These are phyloP conservation scores for Glossophaga mutica DNA, from an alignment of 2,797 vertebrate species.

Conservation along the genomic window DNA sequence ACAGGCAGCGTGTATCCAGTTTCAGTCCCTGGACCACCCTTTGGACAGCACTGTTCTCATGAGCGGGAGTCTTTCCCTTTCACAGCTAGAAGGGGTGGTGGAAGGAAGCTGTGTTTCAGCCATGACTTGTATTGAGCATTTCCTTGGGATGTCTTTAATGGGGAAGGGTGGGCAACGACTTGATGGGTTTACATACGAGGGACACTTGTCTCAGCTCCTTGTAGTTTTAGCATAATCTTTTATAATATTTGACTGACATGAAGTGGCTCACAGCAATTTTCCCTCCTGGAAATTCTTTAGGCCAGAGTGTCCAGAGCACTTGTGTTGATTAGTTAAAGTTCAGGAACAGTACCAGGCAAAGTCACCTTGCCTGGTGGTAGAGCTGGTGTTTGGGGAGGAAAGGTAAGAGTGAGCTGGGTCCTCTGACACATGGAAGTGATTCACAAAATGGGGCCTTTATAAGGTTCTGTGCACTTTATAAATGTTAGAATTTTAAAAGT, in stretches of 20 bases:
- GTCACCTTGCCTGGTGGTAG: background rate
- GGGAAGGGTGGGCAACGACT: background rate
- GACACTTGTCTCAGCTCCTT: background rate
- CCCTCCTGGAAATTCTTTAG: background rate
- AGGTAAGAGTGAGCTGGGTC: background rate
- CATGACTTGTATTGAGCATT: background rate
- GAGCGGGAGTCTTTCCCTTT: background rate
- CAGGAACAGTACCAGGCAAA: background rate
- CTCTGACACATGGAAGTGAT: conserved; percentile 35
- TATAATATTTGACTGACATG: background rate
- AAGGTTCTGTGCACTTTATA: conserved; percentile 26
- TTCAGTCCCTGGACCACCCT: background rate
- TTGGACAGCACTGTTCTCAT: background rate
- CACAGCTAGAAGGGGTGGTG: background rate
- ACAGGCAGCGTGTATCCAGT: background rate
- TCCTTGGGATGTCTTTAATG: background rate
- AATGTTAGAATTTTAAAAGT: conserved; percentile 36
- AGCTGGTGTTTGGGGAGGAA: background rate
- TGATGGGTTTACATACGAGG: background rate
- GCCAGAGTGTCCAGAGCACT: background rate
- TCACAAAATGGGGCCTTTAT: conserved; percentile 9
- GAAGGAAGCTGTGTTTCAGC: background rate
- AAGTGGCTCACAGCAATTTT: conserved; percentile 28
- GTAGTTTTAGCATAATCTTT: background rate
- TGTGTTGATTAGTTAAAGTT: background rate